Base-by-base conservation (phyloP, 2,797 vertebrate species). In the Garrulus glandarius region DNA sequence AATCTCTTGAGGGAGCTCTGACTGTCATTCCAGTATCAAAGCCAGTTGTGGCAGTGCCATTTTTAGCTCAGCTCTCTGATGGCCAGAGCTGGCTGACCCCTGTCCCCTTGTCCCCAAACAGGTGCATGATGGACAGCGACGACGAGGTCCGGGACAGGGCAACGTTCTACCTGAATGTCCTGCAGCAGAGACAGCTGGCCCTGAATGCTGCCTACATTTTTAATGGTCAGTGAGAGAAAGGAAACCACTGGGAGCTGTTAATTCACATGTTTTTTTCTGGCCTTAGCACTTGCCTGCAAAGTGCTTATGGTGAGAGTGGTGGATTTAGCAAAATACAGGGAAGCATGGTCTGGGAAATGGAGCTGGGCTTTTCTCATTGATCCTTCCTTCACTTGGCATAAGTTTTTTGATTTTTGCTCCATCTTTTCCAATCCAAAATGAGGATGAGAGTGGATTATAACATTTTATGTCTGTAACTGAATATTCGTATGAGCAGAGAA, bases 111-210 rank as follows among this genome's bases (percentile, higher is more conserved):
- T 84, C 43, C 55, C 52, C 74, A 36, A 26, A 18, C 92, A 99
- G 99, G 98, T 99, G 99, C 90, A 99, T 99, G 99, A 99, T 99
- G 99, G 99, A 99, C 97, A 99, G 98, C 3, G 99, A 99, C 9
- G 99, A 99, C 1, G 99, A 99, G 79, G 99, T 99, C 47, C 98
- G 99, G 6, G 99, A 99, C 98, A 98, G 99, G 98, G 99, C 99
- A 4, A 99, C 99, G 0, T 99, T 99, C 98, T 99, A 99, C 96
- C 97, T 99, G 98, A 99, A 99, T 2, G 99, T 99, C 5, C 98
- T 99, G 19, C 99, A 99, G 96, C 99, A 99, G 98, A 99, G 99
- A 84, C 99, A 99, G 98, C 98, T 99, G 95, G 98, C 99, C 4
- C 98, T 99, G 71, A 99, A 99, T 9, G 99, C 99, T 13, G 98